These are phyloP conservation scores for Drosophila teissieri DNA, from an alignment of 1,140 invertebrate species.

Conservation along the genomic window DNA sequence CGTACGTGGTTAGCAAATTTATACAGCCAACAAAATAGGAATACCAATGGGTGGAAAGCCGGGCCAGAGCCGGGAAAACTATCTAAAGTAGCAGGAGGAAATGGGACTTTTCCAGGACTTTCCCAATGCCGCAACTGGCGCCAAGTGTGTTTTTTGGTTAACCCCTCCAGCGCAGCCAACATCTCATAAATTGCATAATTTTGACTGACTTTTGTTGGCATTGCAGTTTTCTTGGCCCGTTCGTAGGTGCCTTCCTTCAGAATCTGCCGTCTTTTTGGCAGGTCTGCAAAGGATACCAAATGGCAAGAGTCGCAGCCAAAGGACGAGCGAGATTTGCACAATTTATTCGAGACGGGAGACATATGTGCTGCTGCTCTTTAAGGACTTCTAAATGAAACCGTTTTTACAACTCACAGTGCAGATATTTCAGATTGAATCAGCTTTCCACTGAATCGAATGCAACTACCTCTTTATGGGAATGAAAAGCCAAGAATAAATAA, in stretches of 20 bases:
- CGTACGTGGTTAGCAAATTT: conserved; percentile 80
- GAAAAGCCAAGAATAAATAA: too few relatives aligned
- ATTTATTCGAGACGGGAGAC: conserved; percentile 20
- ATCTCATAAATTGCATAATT: conserved; percentile 84
- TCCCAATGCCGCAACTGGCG: conserved; percentile 54
- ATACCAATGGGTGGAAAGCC: not conserved
- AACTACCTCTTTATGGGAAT: too few relatives aligned
- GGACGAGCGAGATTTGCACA: conserved; percentile 21
- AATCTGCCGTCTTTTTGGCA: conserved; percentile 37
- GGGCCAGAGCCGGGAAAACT: conserved; percentile 3
- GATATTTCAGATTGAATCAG: not conserved
- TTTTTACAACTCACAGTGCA: not conserved
- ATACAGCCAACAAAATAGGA: conserved; percentile 53
- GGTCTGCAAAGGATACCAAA: conserved; percentile 37
- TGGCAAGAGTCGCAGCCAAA: conserved; percentile 15
- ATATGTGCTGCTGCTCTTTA: conserved; percentile 23
- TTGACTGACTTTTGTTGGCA: conserved; percentile 79
- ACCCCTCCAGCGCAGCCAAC: conserved; percentile 58
- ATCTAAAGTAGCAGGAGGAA: conserved; percentile 15
- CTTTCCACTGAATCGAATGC: too few relatives aligned
- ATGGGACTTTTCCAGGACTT: conserved; percentile 33
- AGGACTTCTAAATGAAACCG: not conserved
- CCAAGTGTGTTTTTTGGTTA: conserved; percentile 78
- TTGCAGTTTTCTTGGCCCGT: conserved; percentile 53
- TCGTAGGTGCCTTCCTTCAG: conserved; percentile 65